Evolutionary conservation across 37 sponge, comb jelly and placozoan species (phyloP).

Genomic region (Axinella damicornis): DNA sequence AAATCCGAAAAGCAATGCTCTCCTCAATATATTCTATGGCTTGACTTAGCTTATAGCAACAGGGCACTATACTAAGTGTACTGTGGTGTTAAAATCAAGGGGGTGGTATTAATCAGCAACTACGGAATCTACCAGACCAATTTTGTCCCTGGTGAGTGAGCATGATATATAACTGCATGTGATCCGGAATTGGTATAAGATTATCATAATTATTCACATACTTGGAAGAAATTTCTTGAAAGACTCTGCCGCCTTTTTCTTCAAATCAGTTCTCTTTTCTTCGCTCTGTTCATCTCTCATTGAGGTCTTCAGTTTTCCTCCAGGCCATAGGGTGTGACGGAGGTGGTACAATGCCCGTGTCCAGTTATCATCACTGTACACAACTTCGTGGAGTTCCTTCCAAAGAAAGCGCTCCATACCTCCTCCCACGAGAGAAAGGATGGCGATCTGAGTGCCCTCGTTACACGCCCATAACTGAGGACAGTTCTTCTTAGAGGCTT

Average conservation of each 20-base stretch:
- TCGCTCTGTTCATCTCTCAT: slow-evolving; percentile 13
- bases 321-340: slow-evolving; percentile 76
- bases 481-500: slow-evolving; percentile 51
- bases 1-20: too few species aligned
- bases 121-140: too few species aligned
- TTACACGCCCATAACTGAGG: slow-evolving; percentile 61
- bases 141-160: too few species aligned
- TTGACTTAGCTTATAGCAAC: too few species aligned
- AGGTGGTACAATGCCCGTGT: slow-evolving; percentile 64
- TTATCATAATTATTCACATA: neutral
- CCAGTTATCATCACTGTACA: slow-evolving; percentile 62
- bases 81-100: too few species aligned
- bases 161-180: neutral
- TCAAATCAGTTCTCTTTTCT: slow-evolving; percentile 33
- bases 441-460: slow-evolving; percentile 56
- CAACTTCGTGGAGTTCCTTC: slow-evolving; percentile 59
- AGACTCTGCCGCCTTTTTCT: slow-evolving; percentile 49
- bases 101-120: too few species aligned
- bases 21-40: too few species aligned
- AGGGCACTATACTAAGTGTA: too few species aligned
- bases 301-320: slow-evolving; percentile 31
- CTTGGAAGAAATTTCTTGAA: slow-evolving; percentile 80
- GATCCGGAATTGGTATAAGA: too few species aligned
- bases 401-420: slow-evolving; percentile 57
- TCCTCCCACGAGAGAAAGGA: slow-evolving; percentile 62